Evolutionary conservation across 1,140 invertebrate species (phyloP), one percentile per base, ranked within the genome.

Genomic region (Nephila pilipes): DNA sequence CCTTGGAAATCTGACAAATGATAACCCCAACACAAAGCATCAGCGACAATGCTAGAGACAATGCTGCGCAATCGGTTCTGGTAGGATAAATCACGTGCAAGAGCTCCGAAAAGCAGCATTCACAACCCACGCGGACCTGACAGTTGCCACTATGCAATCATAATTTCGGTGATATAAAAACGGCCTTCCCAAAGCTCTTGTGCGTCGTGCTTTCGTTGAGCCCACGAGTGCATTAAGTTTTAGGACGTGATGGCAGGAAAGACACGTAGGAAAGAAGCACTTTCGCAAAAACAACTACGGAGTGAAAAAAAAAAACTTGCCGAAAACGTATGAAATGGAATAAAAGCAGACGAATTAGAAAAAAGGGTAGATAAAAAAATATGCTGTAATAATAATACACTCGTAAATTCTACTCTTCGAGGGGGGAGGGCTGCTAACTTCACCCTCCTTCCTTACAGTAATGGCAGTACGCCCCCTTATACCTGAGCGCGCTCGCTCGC

Each of bases 331-430:
- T n/a, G 80, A 83, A 46, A n/a, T 4, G n/a, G 80, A n/a, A 20
- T n/a, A 54, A 83, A 46, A 83, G 38, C 10, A 8, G 38, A 54
- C 8, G 22, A 16, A 83, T 46, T n/a, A 54, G 46, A 46, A 46
- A 46, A 80, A 80, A 83, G 16, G n/a, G 10, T 25, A 54, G 54
- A 22, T 8, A 25, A 55, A 54, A 54, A n/a, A 54, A 5, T 20
- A 8, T 55, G 46, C 80, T 80, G 38, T 80, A 29, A 83, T 55
- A 83, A 83, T 83, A 83, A 83, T 55, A 83, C 8, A 25, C 80
- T 83, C 80, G 80, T 83, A 83, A 83, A 83, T 83, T 54, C 38
- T n/a, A 20, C n/a, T 54, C 38, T 38, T 10, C 16, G 32, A 25
- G 38, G 80, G 79, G 80, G 54, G 54, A 25, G 54, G 22, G 54